Evolutionary conservation across 2,888 invertebrate genomes (phyloP).

Genomic region (Cantharis nigra): DNA sequence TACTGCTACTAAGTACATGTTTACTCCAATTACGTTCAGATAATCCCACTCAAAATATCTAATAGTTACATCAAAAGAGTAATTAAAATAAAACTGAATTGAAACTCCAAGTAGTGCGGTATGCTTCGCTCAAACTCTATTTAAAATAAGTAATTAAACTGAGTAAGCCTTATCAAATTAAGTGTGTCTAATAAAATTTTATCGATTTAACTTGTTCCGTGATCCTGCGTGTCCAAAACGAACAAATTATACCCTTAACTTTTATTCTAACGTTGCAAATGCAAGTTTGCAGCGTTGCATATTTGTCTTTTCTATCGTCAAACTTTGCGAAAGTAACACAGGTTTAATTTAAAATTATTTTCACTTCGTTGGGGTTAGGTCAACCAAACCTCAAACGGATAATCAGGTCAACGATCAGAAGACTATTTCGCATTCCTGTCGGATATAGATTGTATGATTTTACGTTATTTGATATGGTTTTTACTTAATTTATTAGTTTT

Average conservation of each 20-base stretch:
- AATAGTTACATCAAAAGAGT: background rate
- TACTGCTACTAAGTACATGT: background rate
- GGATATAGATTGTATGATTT: too few relatives aligned
- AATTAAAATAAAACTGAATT: background rate
- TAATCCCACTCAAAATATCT: background rate
- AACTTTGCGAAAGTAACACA: too few relatives aligned
- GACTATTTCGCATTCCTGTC: too few relatives aligned
- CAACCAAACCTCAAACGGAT: too few relatives aligned
- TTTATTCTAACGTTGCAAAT: too few relatives aligned
- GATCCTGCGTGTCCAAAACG: background rate
- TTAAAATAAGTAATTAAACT: background rate
- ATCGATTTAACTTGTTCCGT: background rate
- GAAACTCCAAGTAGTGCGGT: background rate
- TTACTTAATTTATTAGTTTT: too few relatives aligned
- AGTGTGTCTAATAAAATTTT: background rate
- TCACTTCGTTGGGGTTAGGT: too few relatives aligned
- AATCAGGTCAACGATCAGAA: too few relatives aligned
- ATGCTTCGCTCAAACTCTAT: background rate
- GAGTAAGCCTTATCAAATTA: background rate
- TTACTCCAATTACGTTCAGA: background rate
- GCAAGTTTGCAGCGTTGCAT: too few relatives aligned
- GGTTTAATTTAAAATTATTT: too few relatives aligned
- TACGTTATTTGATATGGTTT: too few relatives aligned
- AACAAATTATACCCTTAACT: background rate
- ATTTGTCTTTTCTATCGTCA: too few relatives aligned